Evolutionary conservation across 2,113 vertebrate genomes (phyloP).

Genomic region (Rhegmatorhina hoffmannsi): DNA sequence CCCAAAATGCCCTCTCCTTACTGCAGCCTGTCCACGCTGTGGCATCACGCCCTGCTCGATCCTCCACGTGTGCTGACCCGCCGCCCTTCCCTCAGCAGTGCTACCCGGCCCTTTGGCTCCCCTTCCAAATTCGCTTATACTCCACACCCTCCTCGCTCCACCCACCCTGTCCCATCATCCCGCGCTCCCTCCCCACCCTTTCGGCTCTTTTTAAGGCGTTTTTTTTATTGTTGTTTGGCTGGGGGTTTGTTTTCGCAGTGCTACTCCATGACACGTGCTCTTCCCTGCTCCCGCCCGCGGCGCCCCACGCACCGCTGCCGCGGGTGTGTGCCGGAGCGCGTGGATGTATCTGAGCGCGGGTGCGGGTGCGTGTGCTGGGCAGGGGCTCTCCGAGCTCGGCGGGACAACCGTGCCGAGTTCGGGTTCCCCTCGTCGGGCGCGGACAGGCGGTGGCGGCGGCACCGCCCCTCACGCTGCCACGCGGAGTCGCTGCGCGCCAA

Average conservation of each 20-base stretch:
- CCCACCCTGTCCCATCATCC: neutral
- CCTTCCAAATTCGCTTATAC: neutral
- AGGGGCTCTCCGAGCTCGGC: no score
- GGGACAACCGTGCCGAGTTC: no score
- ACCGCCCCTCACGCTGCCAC: neutral
- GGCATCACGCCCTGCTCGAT: accelerated
- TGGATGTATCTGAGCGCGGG: no score
- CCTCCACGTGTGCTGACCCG: accelerated
- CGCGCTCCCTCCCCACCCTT: neutral
- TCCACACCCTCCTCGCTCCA: neutral
- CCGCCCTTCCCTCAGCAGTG: accelerated
- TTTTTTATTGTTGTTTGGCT: neutral
- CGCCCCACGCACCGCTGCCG: no score
- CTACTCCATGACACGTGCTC: no score
- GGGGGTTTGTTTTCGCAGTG: no score
- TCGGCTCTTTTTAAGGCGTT: neutral
- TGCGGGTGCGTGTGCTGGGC: no score
- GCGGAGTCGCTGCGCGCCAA: accelerated
- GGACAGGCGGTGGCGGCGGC: no score
- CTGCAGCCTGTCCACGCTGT: accelerated
- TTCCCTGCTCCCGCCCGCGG: no score
- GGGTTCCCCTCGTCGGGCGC: no score
- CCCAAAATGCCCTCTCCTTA: accelerated
- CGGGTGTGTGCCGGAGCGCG: no score
- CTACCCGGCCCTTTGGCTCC: accelerated